Conservation (phyloP, 2,797 vertebrate species). For the Rhynchonycteris naso region DNA sequence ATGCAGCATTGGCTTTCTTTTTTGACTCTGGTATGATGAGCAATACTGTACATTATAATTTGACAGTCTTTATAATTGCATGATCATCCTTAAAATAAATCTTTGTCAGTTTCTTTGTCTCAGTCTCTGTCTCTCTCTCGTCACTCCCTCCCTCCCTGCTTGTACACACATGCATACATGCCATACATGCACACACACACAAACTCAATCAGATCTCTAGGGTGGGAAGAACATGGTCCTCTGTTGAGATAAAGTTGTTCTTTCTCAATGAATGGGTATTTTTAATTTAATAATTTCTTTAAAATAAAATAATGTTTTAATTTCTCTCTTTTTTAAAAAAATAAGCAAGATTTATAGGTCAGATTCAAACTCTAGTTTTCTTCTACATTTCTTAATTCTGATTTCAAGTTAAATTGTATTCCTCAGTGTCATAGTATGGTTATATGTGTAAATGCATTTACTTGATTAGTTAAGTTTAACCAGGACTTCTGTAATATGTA, state of each 20-base stretch:
- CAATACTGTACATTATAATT: background rate
- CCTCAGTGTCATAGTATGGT: background rate
- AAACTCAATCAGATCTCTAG: background rate
- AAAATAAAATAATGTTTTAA: background rate
- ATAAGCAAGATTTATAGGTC: background rate
- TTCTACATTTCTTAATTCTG: background rate
- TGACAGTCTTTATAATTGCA: background rate
- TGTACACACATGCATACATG: too few species aligned
- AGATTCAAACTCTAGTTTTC: background rate
- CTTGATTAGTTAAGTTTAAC: background rate
- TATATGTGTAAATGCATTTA: background rate
- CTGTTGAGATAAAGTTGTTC: background rate
- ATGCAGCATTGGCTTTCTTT: background rate
- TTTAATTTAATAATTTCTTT: background rate
- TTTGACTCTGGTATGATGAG: background rate
- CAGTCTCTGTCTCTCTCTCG: background rate
- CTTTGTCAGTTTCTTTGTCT: background rate
- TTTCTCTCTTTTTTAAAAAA: background rate
- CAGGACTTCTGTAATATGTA: background rate
- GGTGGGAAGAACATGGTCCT: background rate
- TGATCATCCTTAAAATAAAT: background rate
- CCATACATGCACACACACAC: background rate
- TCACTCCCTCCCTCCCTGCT: accelerated
- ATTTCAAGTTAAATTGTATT: background rate
- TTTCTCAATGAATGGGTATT: background rate